These are phyloP conservation scores for Pterophyllum scalare DNA, from an alignment of 2,113 vertebrate species.

Conservation along the genomic window DNA sequence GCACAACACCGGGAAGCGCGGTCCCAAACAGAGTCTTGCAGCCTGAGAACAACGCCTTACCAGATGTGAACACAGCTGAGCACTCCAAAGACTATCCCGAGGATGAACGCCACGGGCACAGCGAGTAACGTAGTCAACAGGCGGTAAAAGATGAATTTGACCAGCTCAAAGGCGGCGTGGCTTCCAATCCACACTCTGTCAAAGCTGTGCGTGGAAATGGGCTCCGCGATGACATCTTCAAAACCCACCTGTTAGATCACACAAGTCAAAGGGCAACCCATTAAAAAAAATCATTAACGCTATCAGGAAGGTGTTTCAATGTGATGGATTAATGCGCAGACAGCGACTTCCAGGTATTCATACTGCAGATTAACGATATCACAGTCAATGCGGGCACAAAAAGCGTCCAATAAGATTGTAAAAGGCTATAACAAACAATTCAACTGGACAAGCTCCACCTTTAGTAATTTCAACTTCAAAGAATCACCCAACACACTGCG, in stretches of 20 bases:
- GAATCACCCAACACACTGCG: background rate
- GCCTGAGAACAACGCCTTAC: conserved; percentile 75
- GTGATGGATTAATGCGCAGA: conserved; percentile 26
- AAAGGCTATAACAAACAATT: background rate
- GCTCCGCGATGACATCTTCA: conserved; percentile 93
- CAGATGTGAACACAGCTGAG: conserved; percentile 96
- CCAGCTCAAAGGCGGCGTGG: conserved; percentile 90
- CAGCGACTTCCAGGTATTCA: conserved; percentile 62
- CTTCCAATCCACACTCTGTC: conserved; percentile 95
- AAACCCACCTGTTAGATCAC: conserved; percentile 85
- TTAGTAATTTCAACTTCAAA: conserved; percentile 23
- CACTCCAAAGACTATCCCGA: conserved; percentile 87
- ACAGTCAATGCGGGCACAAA: background rate
- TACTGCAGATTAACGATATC: background rate
- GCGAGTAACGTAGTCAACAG: conserved; percentile 89
- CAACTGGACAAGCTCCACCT: background rate
- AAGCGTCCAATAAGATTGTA: background rate
- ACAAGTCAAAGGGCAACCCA: background rate
- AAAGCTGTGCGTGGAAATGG: conserved; percentile 86
- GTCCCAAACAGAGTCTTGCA: background rate
- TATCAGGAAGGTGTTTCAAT: background rate
- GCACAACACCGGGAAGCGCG: background rate
- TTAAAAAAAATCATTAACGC: background rate
- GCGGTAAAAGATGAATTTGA: conserved; percentile 90
- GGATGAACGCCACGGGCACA: conserved; percentile 87